A percentile compares a stretch with the other conserved stretches of the same genome.
These are phyloP conservation scores for Charina bottae DNA, from an alignment of 2,113 vertebrate species.

Conservation along the genomic window DNA sequence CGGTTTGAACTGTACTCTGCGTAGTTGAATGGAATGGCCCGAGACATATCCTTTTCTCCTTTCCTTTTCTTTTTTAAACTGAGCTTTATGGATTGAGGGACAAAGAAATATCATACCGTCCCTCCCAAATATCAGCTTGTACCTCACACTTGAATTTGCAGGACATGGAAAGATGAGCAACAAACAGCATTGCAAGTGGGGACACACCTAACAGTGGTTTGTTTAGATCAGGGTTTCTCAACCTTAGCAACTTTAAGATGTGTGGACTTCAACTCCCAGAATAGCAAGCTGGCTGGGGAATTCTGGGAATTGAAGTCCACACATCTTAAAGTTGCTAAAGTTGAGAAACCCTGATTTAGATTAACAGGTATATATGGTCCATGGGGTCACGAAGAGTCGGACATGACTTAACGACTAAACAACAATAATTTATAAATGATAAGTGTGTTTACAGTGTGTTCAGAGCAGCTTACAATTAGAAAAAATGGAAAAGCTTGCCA, in stretches of 20 bases:
- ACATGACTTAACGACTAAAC: no score
- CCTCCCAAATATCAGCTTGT: not conserved
- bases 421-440: not conserved
- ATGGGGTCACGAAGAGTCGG: no score
- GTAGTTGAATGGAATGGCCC: not conserved
- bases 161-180: not conserved
- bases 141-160: not conserved
- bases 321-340: no score
- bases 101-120: not conserved
- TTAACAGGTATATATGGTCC: not conserved
- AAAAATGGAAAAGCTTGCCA: not conserved
- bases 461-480: not conserved
- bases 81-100: not conserved
- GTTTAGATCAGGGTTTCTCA: not conserved
- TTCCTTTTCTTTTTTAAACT: not conserved
- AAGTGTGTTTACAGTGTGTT: not conserved
- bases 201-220: not conserved
- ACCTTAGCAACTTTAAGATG: no score
- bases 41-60: not conserved
- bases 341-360: not conserved
- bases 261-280: no score
- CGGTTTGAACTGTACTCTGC: not conserved
- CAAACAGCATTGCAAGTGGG: not conserved
- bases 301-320: no score
- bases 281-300: no score